Percentiles rank a stretch among this genome's conserved stretches.
Evolutionary conservation across 2,888 invertebrate species (phyloP).

Genomic region (Palloptera scutellata): DNA sequence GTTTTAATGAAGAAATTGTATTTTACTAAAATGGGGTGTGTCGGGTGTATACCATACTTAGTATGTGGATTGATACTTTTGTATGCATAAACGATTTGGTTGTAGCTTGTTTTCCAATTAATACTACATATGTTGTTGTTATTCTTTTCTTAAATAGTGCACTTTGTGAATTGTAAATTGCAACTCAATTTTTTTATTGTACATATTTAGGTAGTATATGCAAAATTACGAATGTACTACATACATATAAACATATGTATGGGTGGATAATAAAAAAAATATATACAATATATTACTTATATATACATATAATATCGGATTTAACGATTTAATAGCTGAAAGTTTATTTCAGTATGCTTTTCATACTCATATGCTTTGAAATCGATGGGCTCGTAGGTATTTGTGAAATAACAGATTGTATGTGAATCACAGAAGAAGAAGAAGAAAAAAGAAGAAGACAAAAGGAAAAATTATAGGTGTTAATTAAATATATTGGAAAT

Average conservation of each 20-base stretch:
- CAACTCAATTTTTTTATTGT: not conserved
- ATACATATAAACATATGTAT: no score
- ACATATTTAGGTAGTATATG: no score
- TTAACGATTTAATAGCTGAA: conserved; percentile 28
- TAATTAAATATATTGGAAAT: no score
- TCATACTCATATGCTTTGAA: not conserved
- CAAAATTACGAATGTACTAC: no score
- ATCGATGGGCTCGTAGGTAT: conserved; percentile 9
- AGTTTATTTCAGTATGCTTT: conserved; percentile 24
- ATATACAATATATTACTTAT: no score
- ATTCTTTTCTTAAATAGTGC: conserved; percentile 13
- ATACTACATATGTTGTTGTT: not conserved
- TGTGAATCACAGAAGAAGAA: no score
- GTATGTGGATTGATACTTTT: not conserved
- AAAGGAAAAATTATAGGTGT: no score
- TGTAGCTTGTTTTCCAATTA: not conserved
- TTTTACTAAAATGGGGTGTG: conserved; percentile 20
- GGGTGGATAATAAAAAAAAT: no score
- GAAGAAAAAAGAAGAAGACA: no score
- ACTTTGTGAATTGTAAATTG: conserved; percentile 2
- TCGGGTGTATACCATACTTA: not conserved
- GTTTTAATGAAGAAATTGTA: conserved; percentile 21
- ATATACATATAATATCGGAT: conserved; percentile 5
- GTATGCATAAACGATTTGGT: not conserved
- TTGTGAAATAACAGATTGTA: conserved; percentile 28